Evolutionary conservation across 2,797 vertebrate species (phyloP).

Genomic region (Sebastes reedi): DNA sequence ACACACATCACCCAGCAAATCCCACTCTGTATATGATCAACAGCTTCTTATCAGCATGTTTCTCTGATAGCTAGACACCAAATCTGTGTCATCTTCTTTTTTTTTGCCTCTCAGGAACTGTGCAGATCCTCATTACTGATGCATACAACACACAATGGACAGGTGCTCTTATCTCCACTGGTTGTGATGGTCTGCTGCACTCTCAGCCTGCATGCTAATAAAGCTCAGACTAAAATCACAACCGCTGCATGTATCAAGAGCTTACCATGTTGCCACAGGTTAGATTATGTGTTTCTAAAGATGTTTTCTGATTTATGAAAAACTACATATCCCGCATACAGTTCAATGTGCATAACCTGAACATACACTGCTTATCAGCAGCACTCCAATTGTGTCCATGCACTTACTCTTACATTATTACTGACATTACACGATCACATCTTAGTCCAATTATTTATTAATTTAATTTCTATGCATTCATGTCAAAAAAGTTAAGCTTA

Average conservation of each 20-base stretch:
- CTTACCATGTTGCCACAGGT: neutral
- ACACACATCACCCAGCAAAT: neutral
- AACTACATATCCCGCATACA: neutral
- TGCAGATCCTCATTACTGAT: conserved; percentile 13
- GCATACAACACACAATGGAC: neutral
- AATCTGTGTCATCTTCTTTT: too few species aligned
- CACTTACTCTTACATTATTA: neutral
- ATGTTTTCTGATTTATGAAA: neutral
- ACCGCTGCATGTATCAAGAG: neutral
- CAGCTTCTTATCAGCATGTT: neutral
- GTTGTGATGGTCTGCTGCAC: conserved; percentile 3
- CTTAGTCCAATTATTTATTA: neutral
- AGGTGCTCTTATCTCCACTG: conserved; percentile 8
- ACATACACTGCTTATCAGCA: neutral
- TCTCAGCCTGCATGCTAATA: conserved; percentile 16
- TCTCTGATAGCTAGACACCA: neutral
- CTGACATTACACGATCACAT: neutral
- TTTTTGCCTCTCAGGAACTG: neutral
- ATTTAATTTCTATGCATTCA: neutral
- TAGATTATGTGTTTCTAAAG: neutral
- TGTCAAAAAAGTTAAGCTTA: neutral
- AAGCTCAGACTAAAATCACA: neutral
- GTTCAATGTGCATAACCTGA: neutral
- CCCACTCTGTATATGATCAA: neutral
- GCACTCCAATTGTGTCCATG: neutral